Base-by-base conservation (phyloP, 2,888 invertebrate species). In the Leucania comma region DNA sequence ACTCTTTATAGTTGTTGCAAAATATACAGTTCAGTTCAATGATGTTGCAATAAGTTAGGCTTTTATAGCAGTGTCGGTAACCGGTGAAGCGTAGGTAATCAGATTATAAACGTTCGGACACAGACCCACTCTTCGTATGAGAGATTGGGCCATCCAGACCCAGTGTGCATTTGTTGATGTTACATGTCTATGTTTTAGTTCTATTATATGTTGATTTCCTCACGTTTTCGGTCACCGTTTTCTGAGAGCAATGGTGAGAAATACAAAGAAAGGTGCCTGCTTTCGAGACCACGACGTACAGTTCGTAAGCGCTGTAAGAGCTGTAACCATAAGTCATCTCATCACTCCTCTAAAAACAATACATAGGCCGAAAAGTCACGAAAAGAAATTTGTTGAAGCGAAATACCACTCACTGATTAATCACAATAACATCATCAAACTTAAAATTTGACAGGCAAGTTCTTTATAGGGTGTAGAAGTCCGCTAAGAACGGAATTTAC, bases 1-100 rank as follows among this genome's bases (percentile, higher is more conserved):
- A 70, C 73, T 78, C 42, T 59, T 54, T 59, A 26, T 42, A 22
- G n/a, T 78, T 6, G 20, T 65, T 60, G 38, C 71, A 54, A 51
- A 78, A 50, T 72, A 42, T 53, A 61, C 72, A 58, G 61, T 62
- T 51, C 51, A 62, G 35, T 57, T 61, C 26, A 60, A 48, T 56
- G 32, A 42, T 63, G 29, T 62, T 78, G 46, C 57, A 78, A 72
- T 53, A 63, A 24, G 42, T 59, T 54, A 68, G 24, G 35, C 14
- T 56, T 54, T 54, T n/a, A 4, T 53, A 51, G 32, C 35, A 17
- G 35, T 48, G 46, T 74, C 24, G 26, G 50, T 53, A 38, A 48
- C n/a, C 12, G 46, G 32, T 63, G 66, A 3, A 42, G 35, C 35
- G 35, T 57, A 22, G 35, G 56, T 57, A 57, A 35, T 14, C 22